Evolutionary conservation across 1,140 invertebrate species (phyloP), one percentile per base, ranked within the genome.

Genomic region (Aphaenogaster ashmeadi): DNA sequence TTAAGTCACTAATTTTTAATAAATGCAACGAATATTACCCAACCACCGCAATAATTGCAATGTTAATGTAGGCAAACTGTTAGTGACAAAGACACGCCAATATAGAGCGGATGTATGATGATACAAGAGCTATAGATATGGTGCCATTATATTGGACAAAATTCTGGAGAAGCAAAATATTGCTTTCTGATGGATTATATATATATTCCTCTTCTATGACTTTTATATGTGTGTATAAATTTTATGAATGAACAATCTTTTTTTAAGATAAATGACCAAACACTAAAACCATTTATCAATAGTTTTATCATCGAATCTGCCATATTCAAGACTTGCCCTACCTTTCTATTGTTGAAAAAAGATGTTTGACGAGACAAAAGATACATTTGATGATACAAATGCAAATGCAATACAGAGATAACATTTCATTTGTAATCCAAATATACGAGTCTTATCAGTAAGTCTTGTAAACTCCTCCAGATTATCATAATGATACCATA

Each of bases 11-110:
- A 47, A 60, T 75, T 11, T 62, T 72, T 27, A 72, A 74, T 58
- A n/a, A 71, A 56, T 47, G 56, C 9, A 36, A 58, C 27, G 5
- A 60, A 21, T 72, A n/a, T 64, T 81, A 67, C 13, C 27, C 13
- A 75, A 75, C 1, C 15, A 60, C 33, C 72, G 15, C 60, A 27
- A 27, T 60, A 50, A 84, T 84, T 74, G 41, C 80, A 47, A 74
- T 58, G 50, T 90, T 91, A 90, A 87, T 87, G 47, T 33, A 62
- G 75, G 56, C 62, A 66, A 47, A 58, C 67, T 88, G 71, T 90
- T 87, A 90, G 41, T 83, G 44, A 18, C 88, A 18, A 75, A 74
- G 64, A 85, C 75, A 69, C 44, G 67, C 67, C 71, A 89, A 41
- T 80, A 21, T 80, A 54, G 33, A 83, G 78, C 50, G 21, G 7